Evolutionary conservation across 2,113 vertebrate genomes (phyloP), one percentile per base, ranked within the genome.

Genomic region (Tamias sibiricus): DNA sequence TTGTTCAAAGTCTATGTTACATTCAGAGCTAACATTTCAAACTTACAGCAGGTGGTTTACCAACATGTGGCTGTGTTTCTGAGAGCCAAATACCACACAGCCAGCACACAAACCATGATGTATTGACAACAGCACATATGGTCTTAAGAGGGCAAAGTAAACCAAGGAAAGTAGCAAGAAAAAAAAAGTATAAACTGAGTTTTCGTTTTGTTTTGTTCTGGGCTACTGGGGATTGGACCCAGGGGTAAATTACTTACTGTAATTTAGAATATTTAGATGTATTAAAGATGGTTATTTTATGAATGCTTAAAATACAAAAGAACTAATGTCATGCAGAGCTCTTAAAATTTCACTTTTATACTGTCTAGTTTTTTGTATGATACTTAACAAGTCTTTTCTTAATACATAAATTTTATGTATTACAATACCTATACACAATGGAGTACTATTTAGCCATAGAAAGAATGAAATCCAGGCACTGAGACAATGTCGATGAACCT

Each of bases 11-110:
- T 90, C 89, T 75, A 52, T 22, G 16, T 30, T 40, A 49, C 32
- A 87, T 47, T 93, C 89, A 86, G 71, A 75, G 86, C 49, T 89
- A 90, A 82, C 77, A 30, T 47, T 96, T 44, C 77, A 83, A 82
- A 80, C 91, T 42, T 62, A 69, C 52, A 88, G 71, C 94, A 96
- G 90, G 68, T 80, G 82, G 79, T 71, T 72, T 0, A 52, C 83
- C 81, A 68, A 92, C 40, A 79, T 49, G 75, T 16, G 37, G 83
- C 30, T 75, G 32, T 75, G 47, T 71, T 89, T 64, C 52, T 37
- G 40, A 52, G 32, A 68, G 80, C 72, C n/a, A 11, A 52, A 3
- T 10, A 52, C n/a, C 62, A 42, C n/a, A 44, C 22, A 49, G 37
- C 30, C 47, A 37, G 57, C 40, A 77, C 64, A 91, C 14, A 66